Base-by-base conservation (phyloP, 2,113 vertebrate genomes). In the Oxyura jamaicensis region DNA sequence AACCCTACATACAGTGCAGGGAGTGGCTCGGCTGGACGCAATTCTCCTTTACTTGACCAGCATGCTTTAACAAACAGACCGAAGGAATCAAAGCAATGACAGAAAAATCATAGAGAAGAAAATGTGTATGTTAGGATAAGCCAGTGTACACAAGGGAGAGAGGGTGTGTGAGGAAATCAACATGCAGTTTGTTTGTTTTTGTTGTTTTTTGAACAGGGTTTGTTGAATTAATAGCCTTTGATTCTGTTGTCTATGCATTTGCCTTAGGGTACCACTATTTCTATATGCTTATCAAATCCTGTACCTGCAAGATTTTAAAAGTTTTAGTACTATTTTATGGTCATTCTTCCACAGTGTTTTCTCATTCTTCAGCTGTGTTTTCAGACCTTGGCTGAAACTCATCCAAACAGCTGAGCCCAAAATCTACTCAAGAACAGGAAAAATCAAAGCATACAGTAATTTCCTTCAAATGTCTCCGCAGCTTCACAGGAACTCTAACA, bases 351-450 rank as follows among this genome's bases (percentile, higher is more conserved):
- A n/a, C 17, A 36, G 19, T 0, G 1, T 85, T 91, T 88, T 86
- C 69, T 82, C 67, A 35, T 66, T 85, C 52, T 81, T 85, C 1
- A 2, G 13, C 19, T 63, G 35, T 75, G 59, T 83, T 91, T 92
- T 93, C 95, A 93, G 59, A 73, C 44, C 59, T 93, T 55, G 69
- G 44, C 50, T 91, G 90, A 94, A 91, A 93, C 56, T 83, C 68
- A 50, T 80, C 83, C 72, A 66, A 93, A 90, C 72, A 93, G 67
- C 53, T 90, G 59, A 85, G 90, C 63, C 80, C 44, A 83, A 85
- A 88, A 86, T 48, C 52, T 67, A 62, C n/a, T n/a, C 31, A 90
- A 65, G 72, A 69, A 48, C 18, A 88, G 44, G 71, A 77, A 91
- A 90, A 68, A 50, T 1, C 29, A 63, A 91, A 93, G 52, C 71